These are phyloP conservation scores for Pongo abelii DNA, from an alignment of 2,113 vertebrate genomes.

Conservation along the genomic window DNA sequence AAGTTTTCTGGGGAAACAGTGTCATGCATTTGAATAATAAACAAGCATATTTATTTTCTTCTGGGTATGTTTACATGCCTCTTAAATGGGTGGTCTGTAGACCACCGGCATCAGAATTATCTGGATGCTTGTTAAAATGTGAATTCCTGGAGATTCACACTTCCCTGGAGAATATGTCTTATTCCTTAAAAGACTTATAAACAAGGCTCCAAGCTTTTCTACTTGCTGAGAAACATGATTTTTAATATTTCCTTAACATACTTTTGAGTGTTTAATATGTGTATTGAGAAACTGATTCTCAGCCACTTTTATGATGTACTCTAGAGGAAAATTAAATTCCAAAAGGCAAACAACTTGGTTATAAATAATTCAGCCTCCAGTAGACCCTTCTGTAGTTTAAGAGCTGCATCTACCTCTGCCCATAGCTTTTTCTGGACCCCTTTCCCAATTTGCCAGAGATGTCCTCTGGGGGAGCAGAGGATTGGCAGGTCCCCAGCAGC, in stretches of 20 bases:
- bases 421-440: neutral
- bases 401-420: neutral
- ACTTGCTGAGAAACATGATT: neutral
- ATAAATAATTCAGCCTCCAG: too few species aligned
- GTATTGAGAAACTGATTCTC: neutral
- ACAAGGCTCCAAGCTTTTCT: neutral
- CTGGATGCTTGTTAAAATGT: neutral
- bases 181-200: neutral
- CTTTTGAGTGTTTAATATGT: neutral
- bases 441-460: rapidly evolving
- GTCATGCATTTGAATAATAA: neutral
- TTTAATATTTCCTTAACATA: conserved; percentile 17
- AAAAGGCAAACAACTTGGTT: neutral
- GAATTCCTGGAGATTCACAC: neutral
- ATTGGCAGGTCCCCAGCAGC: neutral
- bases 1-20: neutral
- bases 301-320: neutral
- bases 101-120: neutral
- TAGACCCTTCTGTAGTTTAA: too few species aligned
- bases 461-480: neutral
- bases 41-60: neutral
- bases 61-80: neutral
- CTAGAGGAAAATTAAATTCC: neutral
- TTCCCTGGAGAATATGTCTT: neutral
- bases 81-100: neutral